phyloP scores from a whole-genome alignment of 2,797 vertebrate species.

The Neoniphon sammara region DNA sequence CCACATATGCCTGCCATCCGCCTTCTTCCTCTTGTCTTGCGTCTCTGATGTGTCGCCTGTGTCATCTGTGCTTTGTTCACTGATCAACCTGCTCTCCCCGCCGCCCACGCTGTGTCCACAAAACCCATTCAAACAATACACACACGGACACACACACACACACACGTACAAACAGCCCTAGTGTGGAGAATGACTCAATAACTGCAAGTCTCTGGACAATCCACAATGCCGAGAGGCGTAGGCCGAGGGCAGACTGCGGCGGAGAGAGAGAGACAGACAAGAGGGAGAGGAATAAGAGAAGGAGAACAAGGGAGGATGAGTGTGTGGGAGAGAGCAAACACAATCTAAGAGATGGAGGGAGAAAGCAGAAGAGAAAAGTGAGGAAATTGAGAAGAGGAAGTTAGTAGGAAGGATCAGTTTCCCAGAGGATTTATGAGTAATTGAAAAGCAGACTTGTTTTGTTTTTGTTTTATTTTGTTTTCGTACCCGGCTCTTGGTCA shows the following conservation, averaged over 20 bases:
- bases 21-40: too few species aligned
- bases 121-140: too few species aligned
- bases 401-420: too few species aligned
- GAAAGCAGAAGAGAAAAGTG: background rate
- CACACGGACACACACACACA: background rate
- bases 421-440: too few species aligned
- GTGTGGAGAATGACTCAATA: constrained; percentile 36
- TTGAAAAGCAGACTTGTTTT: too few species aligned
- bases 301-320: background rate
- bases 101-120: too few species aligned
- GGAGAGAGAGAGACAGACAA: background rate
- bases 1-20: too few species aligned
- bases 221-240: constrained; percentile 13
- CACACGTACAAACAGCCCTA: constrained; percentile 6
- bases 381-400: background rate
- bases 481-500: too few species aligned
- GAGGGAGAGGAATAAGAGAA: background rate
- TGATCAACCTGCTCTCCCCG: too few species aligned
- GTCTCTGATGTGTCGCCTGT: too few species aligned
- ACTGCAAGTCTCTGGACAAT: background rate
- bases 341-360: background rate
- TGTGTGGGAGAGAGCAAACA: background rate
- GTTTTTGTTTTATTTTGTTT: too few species aligned
- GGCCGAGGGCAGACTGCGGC: constrained; percentile 28
- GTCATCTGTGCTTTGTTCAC: too few species aligned